Conservation (phyloP, 2,888 invertebrate species). For the Syrphus vitripennis region DNA sequence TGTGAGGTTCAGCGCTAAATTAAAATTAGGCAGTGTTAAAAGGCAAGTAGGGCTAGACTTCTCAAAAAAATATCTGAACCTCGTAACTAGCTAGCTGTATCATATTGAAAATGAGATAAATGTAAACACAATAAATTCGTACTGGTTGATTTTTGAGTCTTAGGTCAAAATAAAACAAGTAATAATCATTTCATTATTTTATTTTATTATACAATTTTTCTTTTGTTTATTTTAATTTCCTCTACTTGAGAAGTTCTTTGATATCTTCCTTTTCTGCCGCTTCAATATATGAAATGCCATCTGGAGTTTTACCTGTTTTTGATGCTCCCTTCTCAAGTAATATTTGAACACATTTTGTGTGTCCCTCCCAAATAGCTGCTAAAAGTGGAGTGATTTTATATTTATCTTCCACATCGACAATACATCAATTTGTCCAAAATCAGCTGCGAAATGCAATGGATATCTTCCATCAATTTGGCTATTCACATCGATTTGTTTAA, state of each 20-base stretch:
- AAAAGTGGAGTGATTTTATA: conserved; percentile 96
- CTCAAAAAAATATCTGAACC: too few species aligned
- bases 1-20: too few species aligned
- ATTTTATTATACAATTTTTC: too few species aligned
- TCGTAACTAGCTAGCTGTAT: too few species aligned
- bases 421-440: conserved; percentile 96
- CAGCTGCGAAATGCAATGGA: conserved; percentile 96
- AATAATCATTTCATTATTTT: too few species aligned
- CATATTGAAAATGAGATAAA: too few species aligned
- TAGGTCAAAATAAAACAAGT: too few species aligned
- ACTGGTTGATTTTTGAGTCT: too few species aligned
- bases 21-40: too few species aligned
- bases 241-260: conserved; percentile 22
- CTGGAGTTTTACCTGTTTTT: conserved; percentile 91
- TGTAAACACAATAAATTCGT: too few species aligned
- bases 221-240: background rate
- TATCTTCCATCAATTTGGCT: conserved; percentile 93
- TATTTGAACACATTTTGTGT: conserved; percentile 93
- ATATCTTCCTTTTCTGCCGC: conserved; percentile 96
- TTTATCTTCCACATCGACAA: conserved; percentile 95
- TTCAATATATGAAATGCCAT: conserved; percentile 92
- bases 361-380: conserved; percentile 98
- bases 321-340: conserved; percentile 90
- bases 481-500: conserved; percentile 93
- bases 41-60: too few species aligned